Percentiles rank a stretch among this genome's conserved stretches.
Evolutionary conservation across 2,888 invertebrate genomes (phyloP).

Genomic region (Hemistola chrysoprasaria): DNA sequence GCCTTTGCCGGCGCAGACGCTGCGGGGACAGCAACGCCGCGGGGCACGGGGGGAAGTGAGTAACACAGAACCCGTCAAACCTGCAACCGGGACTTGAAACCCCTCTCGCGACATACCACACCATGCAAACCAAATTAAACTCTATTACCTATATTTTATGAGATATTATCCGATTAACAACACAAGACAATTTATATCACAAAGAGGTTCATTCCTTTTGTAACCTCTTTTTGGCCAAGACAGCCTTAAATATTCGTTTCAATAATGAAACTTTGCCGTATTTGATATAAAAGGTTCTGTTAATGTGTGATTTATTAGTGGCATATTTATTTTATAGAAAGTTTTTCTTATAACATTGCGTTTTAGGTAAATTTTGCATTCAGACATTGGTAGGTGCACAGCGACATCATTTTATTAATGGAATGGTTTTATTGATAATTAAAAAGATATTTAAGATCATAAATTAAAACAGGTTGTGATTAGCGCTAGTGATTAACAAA

Average conservation of each 20-base stretch:
- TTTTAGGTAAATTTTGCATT: slow-evolving; percentile 25
- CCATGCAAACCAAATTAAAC: slow-evolving; percentile 29
- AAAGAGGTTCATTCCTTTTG: slow-evolving; percentile 56
- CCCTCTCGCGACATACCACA: slow-evolving; percentile 68
- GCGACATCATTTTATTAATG: too few species aligned
- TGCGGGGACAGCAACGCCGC: slow-evolving; percentile 32
- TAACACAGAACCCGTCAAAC: slow-evolving; percentile 80
- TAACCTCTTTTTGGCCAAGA: slow-evolving; percentile 52
- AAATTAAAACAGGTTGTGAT: too few species aligned
- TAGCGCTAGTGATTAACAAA: too few species aligned
- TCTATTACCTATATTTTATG: slow-evolving; percentile 13
- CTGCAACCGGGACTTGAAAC: slow-evolving; percentile 60
- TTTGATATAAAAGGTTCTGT: slow-evolving; percentile 63
- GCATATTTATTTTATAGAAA: slow-evolving; percentile 2
- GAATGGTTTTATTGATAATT: too few species aligned
- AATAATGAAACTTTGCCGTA: slow-evolving; percentile 58
- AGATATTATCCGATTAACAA: background rate
- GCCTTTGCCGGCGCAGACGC: slow-evolving; percentile 55
- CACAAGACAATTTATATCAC: slow-evolving; percentile 3
- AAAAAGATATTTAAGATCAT: too few species aligned
- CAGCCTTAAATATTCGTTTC: slow-evolving; percentile 57
- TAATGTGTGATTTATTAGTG: slow-evolving; percentile 44
- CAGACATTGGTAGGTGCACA: too few species aligned
- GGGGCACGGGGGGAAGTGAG: slow-evolving; percentile 47
- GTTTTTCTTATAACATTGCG: slow-evolving; percentile 7